These are phyloP conservation scores for Leucosticte australis DNA, from an alignment of 2,113 vertebrate species.

Conservation along the genomic window DNA sequence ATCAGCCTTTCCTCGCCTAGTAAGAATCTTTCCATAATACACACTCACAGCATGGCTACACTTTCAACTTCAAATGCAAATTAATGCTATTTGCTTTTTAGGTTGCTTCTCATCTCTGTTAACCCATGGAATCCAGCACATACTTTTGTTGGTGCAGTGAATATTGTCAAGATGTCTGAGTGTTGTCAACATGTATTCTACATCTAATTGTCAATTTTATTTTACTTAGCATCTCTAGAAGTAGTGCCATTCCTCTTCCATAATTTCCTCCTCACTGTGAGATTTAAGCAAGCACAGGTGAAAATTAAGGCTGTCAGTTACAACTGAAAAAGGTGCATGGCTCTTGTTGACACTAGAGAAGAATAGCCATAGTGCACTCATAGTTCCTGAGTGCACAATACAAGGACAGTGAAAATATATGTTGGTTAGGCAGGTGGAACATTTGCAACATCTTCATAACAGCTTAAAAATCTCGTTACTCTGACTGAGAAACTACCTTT, in stretches of 20 bases:
- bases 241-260: neutral
- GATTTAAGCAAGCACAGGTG: constrained; percentile 31
- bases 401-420: constrained; percentile 24
- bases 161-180: neutral
- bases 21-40: neutral
- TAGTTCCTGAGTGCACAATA: constrained; percentile 22
- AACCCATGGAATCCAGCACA: neutral
- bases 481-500: constrained; percentile 27
- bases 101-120: neutral
- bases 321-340: neutral
- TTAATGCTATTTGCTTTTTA: neutral
- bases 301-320: constrained; percentile 21
- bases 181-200: neutral
- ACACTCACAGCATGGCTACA: neutral
- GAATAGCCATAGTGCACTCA: constrained; percentile 46
- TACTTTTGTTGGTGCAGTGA: neutral
- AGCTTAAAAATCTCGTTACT: constrained; percentile 59
- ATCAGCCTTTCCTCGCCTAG: neutral
- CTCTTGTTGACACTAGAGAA: neutral
- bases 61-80: neutral
- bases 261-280: neutral
- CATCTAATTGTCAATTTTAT: neutral
- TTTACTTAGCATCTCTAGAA: neutral
- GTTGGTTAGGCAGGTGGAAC: constrained; percentile 33
- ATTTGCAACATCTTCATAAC: constrained; percentile 49